Evolutionary conservation across 2,113 vertebrate species (phyloP), one percentile per base, ranked within the genome.

Genomic region (Cettia cetti): DNA sequence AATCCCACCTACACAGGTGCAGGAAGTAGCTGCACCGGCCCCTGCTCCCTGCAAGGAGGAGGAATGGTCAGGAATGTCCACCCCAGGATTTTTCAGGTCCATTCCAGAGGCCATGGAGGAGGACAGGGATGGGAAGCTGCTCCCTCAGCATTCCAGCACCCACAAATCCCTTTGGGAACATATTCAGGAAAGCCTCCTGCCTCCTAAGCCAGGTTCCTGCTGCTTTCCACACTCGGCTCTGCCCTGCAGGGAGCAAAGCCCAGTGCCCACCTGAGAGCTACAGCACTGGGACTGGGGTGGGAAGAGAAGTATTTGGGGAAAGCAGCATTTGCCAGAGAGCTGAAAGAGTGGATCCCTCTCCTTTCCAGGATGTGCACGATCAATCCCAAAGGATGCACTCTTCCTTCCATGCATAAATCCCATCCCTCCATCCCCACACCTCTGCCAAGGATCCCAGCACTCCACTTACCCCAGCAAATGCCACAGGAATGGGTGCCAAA

Each of bases 261-360:
- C 42, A 0, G 4, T 11, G 37, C 31, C 18, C 10, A 13, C 17
- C 76, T 21, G 37, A 56, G 56, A 63, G 28, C 61, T 42, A 15
- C 11, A 7, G 44, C 35, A 9, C 12, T 4, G 33, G 44, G 39
- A 6, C 2, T 1, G 4, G 30, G 4, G 8, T 3, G 0, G 16
- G 30, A 35, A 44, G 44, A 33, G 31, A 14, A 26, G 30, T 5
- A 40, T 54, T 60, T 60, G n/a, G 49, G 40, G 22, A 64, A 86
- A 76, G 26, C 35, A 33, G 44, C 9, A 15, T 45, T 49, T 45
- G 1, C 31, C 3, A 10, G 45, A 28, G 44, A n/a, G 49, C 24
- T 12, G 89, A 60, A 61, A 26, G 26, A 52, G 37, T 10, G 33
- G 20, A 28, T 65, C 6, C 52, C 0, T 2, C 18, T 5, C 13